Evolutionary conservation across 2,113 vertebrate genomes (phyloP), one percentile per base, ranked within the genome.

Genomic region (Eurypyga helias): DNA sequence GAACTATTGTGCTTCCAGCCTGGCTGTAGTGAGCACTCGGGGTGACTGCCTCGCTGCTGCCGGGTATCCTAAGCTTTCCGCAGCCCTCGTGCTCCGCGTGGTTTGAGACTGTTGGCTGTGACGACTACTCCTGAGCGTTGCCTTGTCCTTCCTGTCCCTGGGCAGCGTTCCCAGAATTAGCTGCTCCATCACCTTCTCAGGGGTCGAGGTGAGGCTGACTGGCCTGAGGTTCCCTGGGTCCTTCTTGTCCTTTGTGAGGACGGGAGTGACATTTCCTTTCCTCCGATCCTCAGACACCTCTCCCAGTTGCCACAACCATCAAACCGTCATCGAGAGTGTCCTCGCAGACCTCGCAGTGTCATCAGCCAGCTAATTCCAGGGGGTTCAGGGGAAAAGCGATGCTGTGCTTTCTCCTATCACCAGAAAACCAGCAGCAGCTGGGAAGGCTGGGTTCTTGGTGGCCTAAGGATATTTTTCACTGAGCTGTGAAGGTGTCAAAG

Each of bases 311-410:
- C 43, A 8, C 4, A 2, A 5, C 45, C 10, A 3, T 45, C 83
- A 23, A 41, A 0, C 0, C 0, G 3, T 36, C 57, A 57, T 11
- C 0, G 0, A n/a, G 60, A 46, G 26, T 13, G 12, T n/a, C n/a
- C n/a, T n/a, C n/a, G n/a, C n/a, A n/a, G n/a, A 17, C 55, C 24
- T 66, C 2, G 1, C 41, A 73, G 2, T 60, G 38, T 54, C 33
- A 71, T 64, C 69, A 65, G 17, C 43, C 2, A 6, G 19, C 43
- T 84, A 26, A 58, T 92, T 73, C 58, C 64, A 45, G 17, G 18
- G 64, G 11, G 4, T 80, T 33, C 1, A 1, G 1, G 19, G 33
- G 4, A 36, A 61, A 79, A 79, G 46, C 5, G 33, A 2, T 38
- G 13, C 36, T 72, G 19, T 29, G 15, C 62, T 46, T 82, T 61